Evolutionary conservation across 2,113 vertebrate species (phyloP).

Genomic region (Orthonyx spaldingii): DNA sequence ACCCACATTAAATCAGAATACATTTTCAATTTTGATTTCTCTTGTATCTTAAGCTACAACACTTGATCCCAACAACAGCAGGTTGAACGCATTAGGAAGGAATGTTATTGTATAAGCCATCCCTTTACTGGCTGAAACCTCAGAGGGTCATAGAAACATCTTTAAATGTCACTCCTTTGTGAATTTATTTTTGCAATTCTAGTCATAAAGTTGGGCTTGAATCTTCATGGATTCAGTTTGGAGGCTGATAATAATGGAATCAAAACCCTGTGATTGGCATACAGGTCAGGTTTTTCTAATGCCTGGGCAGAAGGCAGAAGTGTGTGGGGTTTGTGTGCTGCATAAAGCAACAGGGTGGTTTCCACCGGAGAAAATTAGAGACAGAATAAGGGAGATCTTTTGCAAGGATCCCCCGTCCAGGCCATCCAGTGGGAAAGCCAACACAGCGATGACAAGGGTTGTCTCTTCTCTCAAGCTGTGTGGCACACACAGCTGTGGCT

Average conservation of each 20-base stretch:
- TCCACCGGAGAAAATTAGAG: not conserved
- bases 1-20: not conserved
- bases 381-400: not conserved
- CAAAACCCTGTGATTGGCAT: not conserved
- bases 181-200: conserved; percentile 38
- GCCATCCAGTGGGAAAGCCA: not conserved
- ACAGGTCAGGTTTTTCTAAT: not conserved
- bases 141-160: conserved; percentile 28
- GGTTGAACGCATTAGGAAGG: conserved; percentile 40
- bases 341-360: not conserved
- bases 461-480: not conserved
- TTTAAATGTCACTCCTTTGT: conserved; percentile 23
- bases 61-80: conserved; percentile 44
- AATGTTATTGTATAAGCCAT: conserved; percentile 48
- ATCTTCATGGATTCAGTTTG: not conserved
- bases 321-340: not conserved
- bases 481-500: not conserved
- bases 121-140: conserved; percentile 35
- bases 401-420: not conserved
- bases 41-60: conserved; percentile 23
- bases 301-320: not conserved
- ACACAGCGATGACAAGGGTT: accelerated
- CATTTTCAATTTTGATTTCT: conserved; percentile 36
- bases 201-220: not conserved
- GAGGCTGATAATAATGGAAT: conserved; percentile 12